Evolutionary conservation across 2,797 vertebrate species (phyloP).

Genomic region (Acropternis orthonyx): DNA sequence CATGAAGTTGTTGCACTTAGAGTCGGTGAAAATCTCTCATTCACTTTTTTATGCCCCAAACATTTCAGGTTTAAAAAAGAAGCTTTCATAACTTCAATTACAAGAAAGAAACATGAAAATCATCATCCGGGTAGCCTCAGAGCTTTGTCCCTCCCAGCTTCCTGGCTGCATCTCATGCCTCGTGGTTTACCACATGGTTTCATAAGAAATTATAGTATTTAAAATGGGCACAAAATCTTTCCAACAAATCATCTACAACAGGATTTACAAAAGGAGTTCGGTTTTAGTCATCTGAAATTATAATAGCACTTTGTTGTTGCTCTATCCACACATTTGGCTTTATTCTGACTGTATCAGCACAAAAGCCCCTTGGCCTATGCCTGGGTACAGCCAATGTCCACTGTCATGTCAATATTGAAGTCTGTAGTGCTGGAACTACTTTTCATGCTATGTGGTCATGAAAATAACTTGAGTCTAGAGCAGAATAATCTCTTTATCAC

Average conservation of each 20-base stretch:
- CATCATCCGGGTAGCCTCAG: not conserved
- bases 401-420: not conserved
- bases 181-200: not conserved
- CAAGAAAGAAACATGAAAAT: not conserved
- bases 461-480: not conserved
- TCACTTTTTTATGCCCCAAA: not conserved
- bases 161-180: not conserved
- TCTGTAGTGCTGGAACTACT: not conserved
- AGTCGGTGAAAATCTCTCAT: not conserved
- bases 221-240: not conserved
- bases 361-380: not conserved
- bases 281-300: not conserved
- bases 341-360: accelerated
- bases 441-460: not conserved
- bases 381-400: not conserved
- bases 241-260: not conserved
- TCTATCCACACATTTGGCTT: not conserved
- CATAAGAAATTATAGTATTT: not conserved
- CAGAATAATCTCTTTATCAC: not conserved
- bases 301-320: not conserved
- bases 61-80: not conserved
- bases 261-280: not conserved
- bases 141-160: not conserved
- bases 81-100: not conserved
- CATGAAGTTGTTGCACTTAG: not conserved